phyloP scores from a whole-genome alignment of 53 echinoderm and acorn worm genomes.

The Apostichopus leukothele region DNA sequence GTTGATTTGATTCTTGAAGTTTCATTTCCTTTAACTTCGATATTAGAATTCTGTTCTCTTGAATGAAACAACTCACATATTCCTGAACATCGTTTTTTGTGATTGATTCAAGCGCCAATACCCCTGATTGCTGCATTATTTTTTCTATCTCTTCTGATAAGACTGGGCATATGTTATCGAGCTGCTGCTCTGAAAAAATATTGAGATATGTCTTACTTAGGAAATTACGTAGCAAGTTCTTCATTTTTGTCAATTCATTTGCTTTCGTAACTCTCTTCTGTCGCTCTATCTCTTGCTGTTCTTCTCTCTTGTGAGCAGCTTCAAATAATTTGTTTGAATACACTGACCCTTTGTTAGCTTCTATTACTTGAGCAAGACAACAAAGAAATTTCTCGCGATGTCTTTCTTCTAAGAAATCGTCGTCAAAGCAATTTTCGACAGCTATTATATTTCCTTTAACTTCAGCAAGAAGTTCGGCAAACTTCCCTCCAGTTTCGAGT shows the following conservation, averaged over 20 bases:
- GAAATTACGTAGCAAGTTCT: background rate
- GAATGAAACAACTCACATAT: background rate
- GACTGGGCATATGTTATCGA: background rate
- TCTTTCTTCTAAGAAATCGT: background rate
- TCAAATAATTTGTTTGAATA: background rate
- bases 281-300: background rate
- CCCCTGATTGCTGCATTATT: background rate
- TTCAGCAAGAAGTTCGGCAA: background rate
- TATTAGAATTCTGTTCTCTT: background rate
- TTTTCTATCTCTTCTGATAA: background rate
- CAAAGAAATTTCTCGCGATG: conserved; percentile 23
- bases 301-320: background rate
- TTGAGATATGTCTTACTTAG: background rate
- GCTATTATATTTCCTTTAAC: background rate
- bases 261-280: background rate
- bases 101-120: background rate
- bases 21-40: background rate
- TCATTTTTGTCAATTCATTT: background rate
- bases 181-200: background rate
- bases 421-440: background rate
- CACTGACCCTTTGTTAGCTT: background rate
- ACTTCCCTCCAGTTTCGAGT: background rate
- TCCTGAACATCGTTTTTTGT: background rate
- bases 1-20: background rate
- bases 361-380: background rate